A percentile compares a stretch with the other conserved stretches of the same genome.
Evolutionary conservation across 1,140 invertebrate species (phyloP).

Genomic region (Hydropsyche tenuis): DNA sequence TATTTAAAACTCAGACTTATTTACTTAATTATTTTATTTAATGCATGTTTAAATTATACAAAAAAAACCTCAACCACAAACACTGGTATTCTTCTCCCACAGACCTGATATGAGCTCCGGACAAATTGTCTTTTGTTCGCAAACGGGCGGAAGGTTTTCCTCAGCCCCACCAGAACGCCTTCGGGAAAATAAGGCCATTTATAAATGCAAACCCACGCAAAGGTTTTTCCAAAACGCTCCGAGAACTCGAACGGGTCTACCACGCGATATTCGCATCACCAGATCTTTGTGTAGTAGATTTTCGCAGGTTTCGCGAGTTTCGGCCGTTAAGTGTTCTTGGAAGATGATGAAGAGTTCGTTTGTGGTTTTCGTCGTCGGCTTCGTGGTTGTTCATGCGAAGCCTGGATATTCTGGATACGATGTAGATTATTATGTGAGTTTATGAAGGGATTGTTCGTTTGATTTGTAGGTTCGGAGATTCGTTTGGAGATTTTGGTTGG

Average conservation of each 20-base stretch:
- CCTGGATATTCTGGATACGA: conserved; percentile 35
- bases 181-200: conserved; percentile 33
- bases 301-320: background rate
- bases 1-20: too few species aligned
- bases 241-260: background rate
- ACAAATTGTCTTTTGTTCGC: conserved; percentile 31
- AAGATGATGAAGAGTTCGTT: conserved; percentile 22
- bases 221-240: conserved; percentile 16
- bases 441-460: too few species aligned
- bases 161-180: conserved; percentile 12
- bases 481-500: too few species aligned
- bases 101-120: background rate
- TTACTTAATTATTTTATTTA: too few species aligned
- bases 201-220: conserved; percentile 17
- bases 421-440: conserved; percentile 33
- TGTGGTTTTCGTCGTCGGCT: conserved; percentile 3
- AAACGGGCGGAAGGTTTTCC: conserved; percentile 29
- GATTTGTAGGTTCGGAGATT: too few species aligned
- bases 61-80: too few species aligned
- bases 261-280: background rate
- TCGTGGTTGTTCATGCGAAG: background rate
- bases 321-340: background rate
- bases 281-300: background rate
- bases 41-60: too few species aligned
- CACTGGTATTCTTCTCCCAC: background rate